Conservation (phyloP, 2,888 invertebrate genomes). For the Lepidocyrtinus sp. region DNA sequence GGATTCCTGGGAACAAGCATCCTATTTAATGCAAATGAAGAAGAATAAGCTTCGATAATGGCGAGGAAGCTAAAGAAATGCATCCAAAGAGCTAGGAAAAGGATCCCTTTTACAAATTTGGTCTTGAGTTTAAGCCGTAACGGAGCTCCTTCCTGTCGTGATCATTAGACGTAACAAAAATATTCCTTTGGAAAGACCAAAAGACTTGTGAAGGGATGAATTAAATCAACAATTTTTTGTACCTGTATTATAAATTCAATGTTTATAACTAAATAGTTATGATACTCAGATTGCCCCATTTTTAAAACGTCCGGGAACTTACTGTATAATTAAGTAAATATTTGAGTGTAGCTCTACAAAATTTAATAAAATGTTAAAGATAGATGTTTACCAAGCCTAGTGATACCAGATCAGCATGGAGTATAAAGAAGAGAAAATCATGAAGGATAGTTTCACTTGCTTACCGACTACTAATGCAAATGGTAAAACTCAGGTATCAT, state of each 20-base stretch:
- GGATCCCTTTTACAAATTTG: constrained; percentile 12
- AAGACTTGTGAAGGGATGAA: no score
- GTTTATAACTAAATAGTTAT: no score
- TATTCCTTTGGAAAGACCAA: no score
- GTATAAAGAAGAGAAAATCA: background rate
- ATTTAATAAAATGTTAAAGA: no score
- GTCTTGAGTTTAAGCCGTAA: constrained; percentile 30
- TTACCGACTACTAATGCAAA: background rate
- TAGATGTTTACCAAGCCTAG: no score
- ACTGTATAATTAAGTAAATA: no score
- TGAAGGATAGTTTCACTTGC: constrained; percentile 16
- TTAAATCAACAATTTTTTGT: no score
- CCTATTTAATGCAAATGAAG: constrained; percentile 55
- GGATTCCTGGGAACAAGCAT: constrained; percentile 26
- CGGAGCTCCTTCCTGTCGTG: constrained; percentile 40
- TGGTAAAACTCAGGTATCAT: constrained; percentile 25
- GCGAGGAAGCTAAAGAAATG: constrained; percentile 6
- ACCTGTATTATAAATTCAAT: no score
- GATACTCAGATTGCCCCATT: no score
- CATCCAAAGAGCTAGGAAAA: constrained; percentile 1
- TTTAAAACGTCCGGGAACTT: no score
- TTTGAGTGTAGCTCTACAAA: no score
- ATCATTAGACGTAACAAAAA: no score
- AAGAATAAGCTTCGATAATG: background rate
- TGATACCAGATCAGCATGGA: background rate